phyloP scores from a whole-genome alignment of 2,113 vertebrate genomes.

The Syrmaticus mikado region DNA sequence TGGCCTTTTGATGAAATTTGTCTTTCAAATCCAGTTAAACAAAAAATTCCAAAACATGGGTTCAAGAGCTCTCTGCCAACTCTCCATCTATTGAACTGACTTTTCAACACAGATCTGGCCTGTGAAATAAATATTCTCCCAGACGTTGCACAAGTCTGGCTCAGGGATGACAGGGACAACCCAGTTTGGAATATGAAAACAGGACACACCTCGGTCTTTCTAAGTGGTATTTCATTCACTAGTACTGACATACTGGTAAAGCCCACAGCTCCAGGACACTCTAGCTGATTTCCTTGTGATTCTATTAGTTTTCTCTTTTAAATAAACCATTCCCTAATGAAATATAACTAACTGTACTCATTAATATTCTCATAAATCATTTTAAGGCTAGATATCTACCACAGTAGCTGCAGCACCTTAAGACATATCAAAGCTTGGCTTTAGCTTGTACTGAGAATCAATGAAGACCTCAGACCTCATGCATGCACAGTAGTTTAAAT shows the following conservation, averaged over 20 bases:
- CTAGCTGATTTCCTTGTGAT: neutral
- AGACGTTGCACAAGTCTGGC: neutral
- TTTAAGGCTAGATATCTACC: neutral
- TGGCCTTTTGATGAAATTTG: neutral
- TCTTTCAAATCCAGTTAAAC: neutral
- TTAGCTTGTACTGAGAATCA: neutral
- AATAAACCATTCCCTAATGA: neutral
- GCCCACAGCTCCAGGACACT: neutral
- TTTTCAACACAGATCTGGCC: neutral
- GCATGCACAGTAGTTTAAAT: neutral
- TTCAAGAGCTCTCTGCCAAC: neutral
- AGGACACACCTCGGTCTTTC: neutral
- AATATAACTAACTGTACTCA: neutral
- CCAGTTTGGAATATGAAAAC: neutral
- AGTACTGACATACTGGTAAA: neutral
- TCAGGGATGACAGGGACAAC: neutral
- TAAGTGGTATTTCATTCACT: neutral
- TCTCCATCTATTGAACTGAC: neutral
- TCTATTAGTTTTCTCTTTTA: neutral
- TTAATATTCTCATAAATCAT: neutral
- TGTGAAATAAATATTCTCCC: neutral
- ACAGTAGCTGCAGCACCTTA: neutral
- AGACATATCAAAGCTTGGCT: neutral
- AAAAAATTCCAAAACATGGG: neutral
- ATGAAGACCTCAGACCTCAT: neutral